These are phyloP conservation scores for Cossypha niveicapilla DNA, from an alignment of 2,797 vertebrate genomes.

Conservation along the genomic window DNA sequence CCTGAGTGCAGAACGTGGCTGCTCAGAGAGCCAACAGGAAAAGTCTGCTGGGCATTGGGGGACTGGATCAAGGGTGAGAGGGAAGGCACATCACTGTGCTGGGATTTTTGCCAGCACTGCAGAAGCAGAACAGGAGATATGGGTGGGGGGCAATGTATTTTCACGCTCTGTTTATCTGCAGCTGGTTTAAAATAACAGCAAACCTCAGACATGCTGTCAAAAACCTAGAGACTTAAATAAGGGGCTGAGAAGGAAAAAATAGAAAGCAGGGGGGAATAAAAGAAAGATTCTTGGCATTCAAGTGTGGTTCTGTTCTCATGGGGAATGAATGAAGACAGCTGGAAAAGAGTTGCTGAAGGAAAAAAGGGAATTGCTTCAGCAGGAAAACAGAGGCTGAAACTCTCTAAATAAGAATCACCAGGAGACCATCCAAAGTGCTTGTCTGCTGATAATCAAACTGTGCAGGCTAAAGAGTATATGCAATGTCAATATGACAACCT, in stretches of 20 bases:
- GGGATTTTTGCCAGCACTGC: not conserved
- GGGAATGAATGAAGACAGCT: not conserved
- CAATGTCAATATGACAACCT: not conserved
- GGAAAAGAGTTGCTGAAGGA: not conserved
- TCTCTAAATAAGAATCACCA: not conserved
- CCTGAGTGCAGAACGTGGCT: not conserved
- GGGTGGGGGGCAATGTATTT: not conserved
- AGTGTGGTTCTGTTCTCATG: not conserved
- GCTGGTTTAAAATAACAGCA: not conserved
- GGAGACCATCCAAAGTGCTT: not conserved
- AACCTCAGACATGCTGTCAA: not conserved
- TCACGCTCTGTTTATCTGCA: not conserved
- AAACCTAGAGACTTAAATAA: not conserved
- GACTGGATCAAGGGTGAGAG: not conserved
- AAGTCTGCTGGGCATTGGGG: accelerated
- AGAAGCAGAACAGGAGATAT: not conserved
- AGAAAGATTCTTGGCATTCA: not conserved
- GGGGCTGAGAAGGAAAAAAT: not conserved
- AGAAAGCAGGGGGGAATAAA: not conserved
- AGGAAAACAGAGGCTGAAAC: not conserved
- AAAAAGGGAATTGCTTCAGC: not conserved
- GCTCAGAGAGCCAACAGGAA: not conserved
- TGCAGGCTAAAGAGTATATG: not conserved
- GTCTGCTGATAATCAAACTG: not conserved
- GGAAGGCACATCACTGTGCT: not conserved